Evolutionary conservation across 2,113 vertebrate species (phyloP).

Genomic region (Smithornis capensis): DNA sequence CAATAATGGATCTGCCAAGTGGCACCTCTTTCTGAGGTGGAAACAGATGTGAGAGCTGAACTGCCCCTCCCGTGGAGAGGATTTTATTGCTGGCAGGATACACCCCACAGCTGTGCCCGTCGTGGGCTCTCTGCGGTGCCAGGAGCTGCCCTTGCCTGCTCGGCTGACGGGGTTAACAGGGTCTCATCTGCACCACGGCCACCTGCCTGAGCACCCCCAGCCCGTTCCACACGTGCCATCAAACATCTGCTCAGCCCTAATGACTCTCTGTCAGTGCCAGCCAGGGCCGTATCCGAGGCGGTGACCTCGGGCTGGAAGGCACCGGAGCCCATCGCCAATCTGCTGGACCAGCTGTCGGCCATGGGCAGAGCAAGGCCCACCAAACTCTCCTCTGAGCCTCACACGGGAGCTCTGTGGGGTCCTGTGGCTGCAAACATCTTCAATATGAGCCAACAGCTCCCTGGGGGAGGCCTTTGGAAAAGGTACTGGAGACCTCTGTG

Average conservation of each 20-base stretch:
- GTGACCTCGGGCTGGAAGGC: not conserved
- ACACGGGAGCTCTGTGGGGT: not conserved
- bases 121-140: fast-evolving
- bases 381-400: not conserved
- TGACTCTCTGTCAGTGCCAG: not conserved
- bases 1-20: fast-evolving
- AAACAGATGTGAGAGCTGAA: not conserved
- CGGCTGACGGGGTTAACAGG: not conserved
- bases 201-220: not conserved
- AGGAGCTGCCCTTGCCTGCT: fast-evolving
- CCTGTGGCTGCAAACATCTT: not conserved
- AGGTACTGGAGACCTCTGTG: not conserved
- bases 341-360: slow-evolving; percentile 39
- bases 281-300: not conserved
- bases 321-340: not conserved
- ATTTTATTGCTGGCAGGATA: not conserved
- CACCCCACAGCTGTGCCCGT: fast-evolving
- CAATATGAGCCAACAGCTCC: fast-evolving
- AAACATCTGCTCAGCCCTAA: not conserved
- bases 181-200: not conserved
- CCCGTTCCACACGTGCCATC: not conserved
- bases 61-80: not conserved
- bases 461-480: not conserved
- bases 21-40: not conserved
- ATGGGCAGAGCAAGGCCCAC: not conserved